These are phyloP conservation scores for Hydractinia echinata DNA, from an alignment of 30 jellyfish, hydroid and myxozoan genomes.

Conservation along the genomic window DNA sequence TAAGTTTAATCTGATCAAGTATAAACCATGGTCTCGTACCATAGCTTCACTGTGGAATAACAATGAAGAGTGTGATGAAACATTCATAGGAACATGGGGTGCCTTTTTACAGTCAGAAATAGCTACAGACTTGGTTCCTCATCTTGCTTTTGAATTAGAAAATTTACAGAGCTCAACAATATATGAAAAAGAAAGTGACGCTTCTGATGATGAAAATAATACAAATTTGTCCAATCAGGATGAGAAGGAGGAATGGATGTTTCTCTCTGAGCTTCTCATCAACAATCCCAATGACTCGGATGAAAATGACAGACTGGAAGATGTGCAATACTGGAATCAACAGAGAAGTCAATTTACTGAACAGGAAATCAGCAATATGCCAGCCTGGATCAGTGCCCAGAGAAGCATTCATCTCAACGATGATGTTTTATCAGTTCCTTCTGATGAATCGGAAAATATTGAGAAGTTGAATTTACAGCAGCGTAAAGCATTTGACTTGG, in stretches of 20 bases:
- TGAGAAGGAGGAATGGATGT: conserved; percentile 57
- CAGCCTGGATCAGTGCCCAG: conserved; percentile 35
- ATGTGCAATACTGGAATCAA: conserved; percentile 13
- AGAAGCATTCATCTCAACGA: not conserved
- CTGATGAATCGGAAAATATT: not conserved
- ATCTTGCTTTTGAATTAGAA: conserved; percentile 30
- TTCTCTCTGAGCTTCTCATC: conserved; percentile 37
- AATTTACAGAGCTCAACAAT: conserved; percentile 18
- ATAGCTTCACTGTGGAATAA: conserved; percentile 43
- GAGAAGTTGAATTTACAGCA: conserved; percentile 13
- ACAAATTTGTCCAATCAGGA: not conserved
- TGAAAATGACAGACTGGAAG: not conserved
- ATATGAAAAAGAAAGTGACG: conserved; percentile 17
- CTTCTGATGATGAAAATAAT: not conserved
- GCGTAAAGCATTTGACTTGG: conserved; percentile 21
- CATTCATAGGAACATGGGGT: conserved; percentile 26
- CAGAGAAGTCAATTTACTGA: conserved; percentile 19
- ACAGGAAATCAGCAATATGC: conserved; percentile 10
- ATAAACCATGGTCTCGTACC: conserved; percentile 47
- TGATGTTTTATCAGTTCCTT: not conserved
- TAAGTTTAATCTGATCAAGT: conserved; percentile 38
- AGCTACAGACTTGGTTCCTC: conserved; percentile 18
- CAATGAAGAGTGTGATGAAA: conserved; percentile 28
- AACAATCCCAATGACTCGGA: not conserved
- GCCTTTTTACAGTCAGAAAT: conserved; percentile 29